These are phyloP conservation scores for Anthophora plumipes DNA, from an alignment of 2,888 invertebrate genomes.

Conservation along the genomic window DNA sequence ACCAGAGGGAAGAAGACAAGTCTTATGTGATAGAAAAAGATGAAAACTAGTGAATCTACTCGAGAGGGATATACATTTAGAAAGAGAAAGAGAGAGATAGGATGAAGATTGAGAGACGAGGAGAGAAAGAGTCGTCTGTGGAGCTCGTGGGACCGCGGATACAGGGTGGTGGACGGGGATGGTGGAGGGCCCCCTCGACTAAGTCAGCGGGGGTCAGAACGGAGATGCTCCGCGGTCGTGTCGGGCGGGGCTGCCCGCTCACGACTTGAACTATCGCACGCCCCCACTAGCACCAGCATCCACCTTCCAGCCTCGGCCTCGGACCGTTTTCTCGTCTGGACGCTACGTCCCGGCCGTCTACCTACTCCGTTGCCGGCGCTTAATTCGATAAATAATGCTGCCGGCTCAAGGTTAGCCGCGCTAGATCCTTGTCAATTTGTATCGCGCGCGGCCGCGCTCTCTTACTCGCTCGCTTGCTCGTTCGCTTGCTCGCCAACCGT, in stretches of 20 bases:
- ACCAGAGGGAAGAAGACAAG: slow-evolving; percentile 25
- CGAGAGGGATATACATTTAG: slow-evolving; percentile 45
- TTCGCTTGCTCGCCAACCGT: neutral
- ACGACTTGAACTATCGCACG: slow-evolving; percentile 88
- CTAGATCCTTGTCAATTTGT: slow-evolving; percentile 66
- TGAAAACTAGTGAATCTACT: slow-evolving; percentile 31
- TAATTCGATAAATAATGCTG: slow-evolving; percentile 76
- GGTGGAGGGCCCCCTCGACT: slow-evolving; percentile 73
- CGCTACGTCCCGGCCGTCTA: slow-evolving; percentile 68
- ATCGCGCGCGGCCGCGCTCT: slow-evolving; percentile 33
- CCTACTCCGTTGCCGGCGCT: slow-evolving; percentile 71
- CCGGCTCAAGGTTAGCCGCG: slow-evolving; percentile 72
- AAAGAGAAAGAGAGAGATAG: too few species aligned
- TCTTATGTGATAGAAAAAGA: slow-evolving; percentile 48
- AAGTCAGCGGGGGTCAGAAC: slow-evolving; percentile 84
- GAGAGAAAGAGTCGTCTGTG: slow-evolving; percentile 60
- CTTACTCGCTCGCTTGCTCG: slow-evolving; percentile 6
- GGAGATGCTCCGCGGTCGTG: slow-evolving; percentile 84
- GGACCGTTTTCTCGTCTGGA: slow-evolving; percentile 77
- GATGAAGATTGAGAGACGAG: slow-evolving; percentile 1
- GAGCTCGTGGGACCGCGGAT: slow-evolving; percentile 71
- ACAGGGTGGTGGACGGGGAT: slow-evolving; percentile 65
- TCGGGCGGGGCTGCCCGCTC: slow-evolving; percentile 85
- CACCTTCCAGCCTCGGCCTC: slow-evolving; percentile 78
- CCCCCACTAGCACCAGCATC: slow-evolving; percentile 85